Conservation (phyloP, 2,888 invertebrate species). For the Punctoribates punctum region DNA sequence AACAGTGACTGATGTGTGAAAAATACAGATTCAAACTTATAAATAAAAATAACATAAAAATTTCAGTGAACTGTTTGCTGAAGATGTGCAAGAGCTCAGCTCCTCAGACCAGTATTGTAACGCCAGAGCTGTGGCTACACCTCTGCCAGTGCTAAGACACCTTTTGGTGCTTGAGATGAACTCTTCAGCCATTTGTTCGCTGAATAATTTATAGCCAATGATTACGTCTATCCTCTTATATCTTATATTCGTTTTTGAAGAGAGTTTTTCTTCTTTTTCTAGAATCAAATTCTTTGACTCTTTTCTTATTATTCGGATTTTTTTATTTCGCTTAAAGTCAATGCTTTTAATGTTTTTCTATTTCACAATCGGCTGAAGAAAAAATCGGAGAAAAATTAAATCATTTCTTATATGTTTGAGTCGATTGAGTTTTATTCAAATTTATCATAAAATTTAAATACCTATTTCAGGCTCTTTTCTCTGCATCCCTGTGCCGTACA, state of each 20-base stretch:
- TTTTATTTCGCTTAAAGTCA: conserved; percentile 19
- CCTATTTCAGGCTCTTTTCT: neutral
- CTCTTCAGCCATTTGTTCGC: neutral
- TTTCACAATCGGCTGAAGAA: neutral
- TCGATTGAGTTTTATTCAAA: conserved; percentile 22
- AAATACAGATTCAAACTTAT: conserved; percentile 6
- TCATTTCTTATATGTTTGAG: neutral
- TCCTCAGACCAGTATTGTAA: neutral
- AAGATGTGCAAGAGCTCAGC: neutral
- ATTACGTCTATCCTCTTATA: neutral
- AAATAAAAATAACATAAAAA: conserved; percentile 32
- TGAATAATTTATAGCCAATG: conserved; percentile 22
- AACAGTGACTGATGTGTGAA: neutral
- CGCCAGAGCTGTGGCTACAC: neutral
- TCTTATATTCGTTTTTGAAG: neutral
- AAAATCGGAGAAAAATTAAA: neutral
- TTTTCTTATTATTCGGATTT: conserved; percentile 1
- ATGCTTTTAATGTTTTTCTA: neutral
- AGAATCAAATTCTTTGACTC: neutral
- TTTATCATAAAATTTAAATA: conserved; percentile 34
- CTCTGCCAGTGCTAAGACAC: neutral
- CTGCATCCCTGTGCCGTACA: neutral
- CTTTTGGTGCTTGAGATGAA: neutral
- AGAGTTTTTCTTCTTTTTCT: neutral
- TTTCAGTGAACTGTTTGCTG: conserved; percentile 20